Base-by-base conservation (phyloP, 2,888 invertebrate genomes). In the Mimas tiliae region DNA sequence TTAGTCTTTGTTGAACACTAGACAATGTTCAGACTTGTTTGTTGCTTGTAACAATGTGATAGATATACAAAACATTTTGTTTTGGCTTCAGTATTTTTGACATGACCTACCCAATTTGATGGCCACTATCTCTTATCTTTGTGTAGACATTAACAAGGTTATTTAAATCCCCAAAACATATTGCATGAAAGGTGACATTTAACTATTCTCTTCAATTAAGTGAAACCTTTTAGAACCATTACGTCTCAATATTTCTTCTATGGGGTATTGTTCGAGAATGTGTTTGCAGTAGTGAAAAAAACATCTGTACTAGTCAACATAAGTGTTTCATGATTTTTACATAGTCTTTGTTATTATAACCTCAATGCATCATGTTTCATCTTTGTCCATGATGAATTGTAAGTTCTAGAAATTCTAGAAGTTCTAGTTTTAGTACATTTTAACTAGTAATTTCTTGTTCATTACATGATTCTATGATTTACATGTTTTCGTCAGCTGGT, bases 1-100 rank as follows among this genome's bases (percentile, higher is more conserved):
- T 77, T 79, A 70, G 74, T 72, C 70, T 70, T 62, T 52, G 62
- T 62, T 62, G 52, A 62, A 47, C 27, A 27, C 51, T 62, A 52
- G 42, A 48, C 42, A 45, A 33, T 66, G 38, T 27, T 65, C 42
- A 66, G 48, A 50, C 38, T 34, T 45, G 45, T 48, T 50, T 33
- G 33, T 42, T 48, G 48, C 7, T 34, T 48, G 48, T 27, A 63
- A 12, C 16, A 21, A 11, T 3, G 45, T 48, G 47, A 33, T 63
- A 9, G 48, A 48, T 21, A 4, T 27, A 27, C 27, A 27, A 27
- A 27, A 27, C 16, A 4, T 45, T 63, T 58, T 58, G 58, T 42
- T 58, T 58, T 58, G n/a, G 58, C 12, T 16, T 16, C 38, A 19
- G 58, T 14, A 12, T 58, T 58, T 38, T 58, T 38, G 34, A 38